A percentile compares a stretch with the other conserved stretches of the same genome.
Conservation (phyloP, 2,113 vertebrate species). For the Misgurnus mizolepis region DNA sequence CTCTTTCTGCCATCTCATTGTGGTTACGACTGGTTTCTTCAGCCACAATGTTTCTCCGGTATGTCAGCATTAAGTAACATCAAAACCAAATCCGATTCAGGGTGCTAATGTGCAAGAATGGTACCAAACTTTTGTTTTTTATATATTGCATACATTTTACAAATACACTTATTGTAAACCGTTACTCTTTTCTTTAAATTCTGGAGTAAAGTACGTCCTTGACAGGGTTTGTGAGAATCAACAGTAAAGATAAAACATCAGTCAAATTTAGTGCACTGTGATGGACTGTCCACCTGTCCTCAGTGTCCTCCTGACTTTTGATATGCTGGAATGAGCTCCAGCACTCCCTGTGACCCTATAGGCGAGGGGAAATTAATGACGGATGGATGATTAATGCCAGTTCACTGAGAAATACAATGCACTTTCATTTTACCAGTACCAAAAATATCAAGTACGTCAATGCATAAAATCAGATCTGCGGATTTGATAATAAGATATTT, state of each 20-base stretch:
- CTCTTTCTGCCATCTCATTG: slow-evolving; percentile 46
- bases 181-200: too few species aligned
- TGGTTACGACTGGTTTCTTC: background rate
- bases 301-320: too few species aligned
- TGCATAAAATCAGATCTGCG: background rate
- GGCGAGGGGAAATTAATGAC: too few species aligned
- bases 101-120: background rate
- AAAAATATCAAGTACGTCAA: background rate
- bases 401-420: background rate
- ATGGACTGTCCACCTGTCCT: too few species aligned
- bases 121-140: too few species aligned
- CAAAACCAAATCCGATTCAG: slow-evolving; percentile 9
- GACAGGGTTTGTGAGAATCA: background rate
- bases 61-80: slow-evolving; percentile 19
- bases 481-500: background rate
- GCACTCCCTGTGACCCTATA: too few species aligned
- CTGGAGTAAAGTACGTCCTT: too few species aligned
- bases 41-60: slow-evolving; percentile 33
- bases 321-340: too few species aligned
- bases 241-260: background rate
- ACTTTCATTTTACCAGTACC: background rate
- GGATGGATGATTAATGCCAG: background rate
- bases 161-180: too few species aligned
- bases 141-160: too few species aligned
- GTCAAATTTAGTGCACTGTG: too few species aligned